Base-by-base conservation (phyloP, 2,797 vertebrate species). In the Microctenopoma stevenorrisi region DNA sequence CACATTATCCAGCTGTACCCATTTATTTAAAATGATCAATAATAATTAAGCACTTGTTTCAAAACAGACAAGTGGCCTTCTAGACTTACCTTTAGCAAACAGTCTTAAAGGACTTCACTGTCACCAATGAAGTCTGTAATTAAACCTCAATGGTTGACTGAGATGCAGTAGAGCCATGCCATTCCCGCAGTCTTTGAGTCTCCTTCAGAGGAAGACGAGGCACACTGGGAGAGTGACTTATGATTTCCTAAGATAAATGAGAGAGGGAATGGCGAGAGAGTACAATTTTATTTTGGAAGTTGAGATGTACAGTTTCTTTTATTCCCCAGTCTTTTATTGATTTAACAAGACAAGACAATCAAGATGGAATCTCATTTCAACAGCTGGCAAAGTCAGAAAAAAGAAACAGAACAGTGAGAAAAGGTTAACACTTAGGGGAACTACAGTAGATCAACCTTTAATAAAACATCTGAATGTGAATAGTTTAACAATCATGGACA, bases 21-120 rank as follows among this genome's bases (percentile, higher is more conserved):
- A 40, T 76, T 79, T 74, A 22, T 85, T 68, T 72, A 80, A 86
- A 81, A 86, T 30, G 52, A 83, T 73, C 71, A 42, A 52, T 51
- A 64, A 79, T 16, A 73, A 91, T 90, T 91, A 90, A 91, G 91
- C 89, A 88, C 88, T 71, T 81, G 91, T 91, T 91, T 81, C 76
- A 66, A 55, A 25, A 63, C 83, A 91, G 86, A 90, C 68, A 52
- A 37, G 56, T 68, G 62, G 76, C 86, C 81, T 60, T 57, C 65
- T 81, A 78, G 68, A 76, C 80, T 90, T 88, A 92, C 92, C 90
- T 92, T 92, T 84, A 81, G 69, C 77, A 83, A 83, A 81, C 33
- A 44, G 67, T 79, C 71, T 69, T 46, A 63, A 66, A 86, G 70
- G 74, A 68, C 71, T 68, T 74, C 59, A 48, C 72, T 81, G 83